Evolutionary conservation across 1,140 invertebrate genomes (phyloP).

Genomic region (Elymnias hypermnestra): DNA sequence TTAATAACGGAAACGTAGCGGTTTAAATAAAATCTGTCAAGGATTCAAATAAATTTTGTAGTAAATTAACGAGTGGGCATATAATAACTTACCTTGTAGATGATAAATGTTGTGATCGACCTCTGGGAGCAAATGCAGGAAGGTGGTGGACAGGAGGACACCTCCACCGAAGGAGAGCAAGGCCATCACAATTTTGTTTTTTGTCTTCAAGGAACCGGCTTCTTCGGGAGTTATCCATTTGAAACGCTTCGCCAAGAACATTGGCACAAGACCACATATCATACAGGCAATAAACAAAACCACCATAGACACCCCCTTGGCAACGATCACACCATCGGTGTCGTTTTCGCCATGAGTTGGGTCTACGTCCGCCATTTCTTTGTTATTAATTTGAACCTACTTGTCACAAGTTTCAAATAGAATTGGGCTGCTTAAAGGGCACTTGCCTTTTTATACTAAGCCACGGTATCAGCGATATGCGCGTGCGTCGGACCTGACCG

Average conservation of each 20-base stretch:
- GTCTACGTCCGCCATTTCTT: constrained; percentile 27
- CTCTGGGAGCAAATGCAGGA: constrained; percentile 93
- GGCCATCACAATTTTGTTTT: constrained; percentile 52
- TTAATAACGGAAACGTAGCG: no score
- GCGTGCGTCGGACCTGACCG: constrained; percentile 55
- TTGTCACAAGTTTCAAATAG: constrained; percentile 16
- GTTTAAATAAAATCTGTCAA: no score
- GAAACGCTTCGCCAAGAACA: constrained; percentile 80
- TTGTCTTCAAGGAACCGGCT: constrained; percentile 63
- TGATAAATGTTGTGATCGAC: constrained; percentile 81
- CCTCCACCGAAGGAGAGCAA: constrained; percentile 93
- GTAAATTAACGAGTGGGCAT: no score
- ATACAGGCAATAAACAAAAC: constrained; percentile 84
- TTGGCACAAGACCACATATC: constrained; percentile 82
- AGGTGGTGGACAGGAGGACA: constrained; percentile 92
- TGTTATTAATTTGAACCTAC: constrained; percentile 18
- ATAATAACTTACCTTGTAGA: constrained; percentile 67
- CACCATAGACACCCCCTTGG: constrained; percentile 85
- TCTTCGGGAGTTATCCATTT: constrained; percentile 74
- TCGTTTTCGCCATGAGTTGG: constrained; percentile 29
- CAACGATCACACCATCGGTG: constrained; percentile 73
- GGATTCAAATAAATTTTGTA: no score
- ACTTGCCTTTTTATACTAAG: constrained; percentile 53
- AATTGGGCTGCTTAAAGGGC: constrained; percentile 31
- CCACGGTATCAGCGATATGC: constrained; percentile 42